These are phyloP conservation scores for Thymelicus sylvestris DNA, from an alignment of 2,888 invertebrate genomes.

Conservation along the genomic window DNA sequence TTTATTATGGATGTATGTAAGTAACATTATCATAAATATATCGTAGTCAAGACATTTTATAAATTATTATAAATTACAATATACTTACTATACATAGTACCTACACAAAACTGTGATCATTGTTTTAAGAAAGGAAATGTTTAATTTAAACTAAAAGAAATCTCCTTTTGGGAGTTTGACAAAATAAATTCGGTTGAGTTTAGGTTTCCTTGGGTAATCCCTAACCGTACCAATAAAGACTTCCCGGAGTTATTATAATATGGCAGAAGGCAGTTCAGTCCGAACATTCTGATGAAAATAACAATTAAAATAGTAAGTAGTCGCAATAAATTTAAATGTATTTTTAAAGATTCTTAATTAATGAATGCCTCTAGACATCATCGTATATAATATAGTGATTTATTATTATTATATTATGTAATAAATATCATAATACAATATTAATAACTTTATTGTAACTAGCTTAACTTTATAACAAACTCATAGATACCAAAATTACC, in stretches of 20 bases:
- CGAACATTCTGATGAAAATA: background rate
- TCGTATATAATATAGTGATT: slow-evolving; percentile 11
- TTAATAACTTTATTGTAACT: slow-evolving; percentile 37
- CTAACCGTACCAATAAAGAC: background rate
- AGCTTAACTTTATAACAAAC: slow-evolving; percentile 54
- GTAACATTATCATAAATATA: slow-evolving; percentile 8
- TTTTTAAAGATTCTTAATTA: background rate
- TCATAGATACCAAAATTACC: slow-evolving; percentile 60
- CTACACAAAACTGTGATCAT: too few relatives aligned
- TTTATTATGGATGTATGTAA: background rate
- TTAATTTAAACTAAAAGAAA: background rate
- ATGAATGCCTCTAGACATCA: background rate
- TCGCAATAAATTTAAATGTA: background rate
- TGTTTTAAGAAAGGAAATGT: too few relatives aligned
- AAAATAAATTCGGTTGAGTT: background rate
- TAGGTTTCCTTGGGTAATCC: background rate
- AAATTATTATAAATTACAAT: background rate
- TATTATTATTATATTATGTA: background rate
- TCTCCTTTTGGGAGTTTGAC: background rate
- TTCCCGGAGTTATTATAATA: background rate
- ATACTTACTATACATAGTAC: too few relatives aligned
- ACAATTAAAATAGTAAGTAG: background rate
- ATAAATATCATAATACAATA: background rate
- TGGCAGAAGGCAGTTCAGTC: background rate
- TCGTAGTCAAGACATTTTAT: background rate